Percentiles rank a stretch among this genome's conserved stretches.
Conservation (phyloP, 2,888 invertebrate genomes). For the Alsophila aescularia region DNA sequence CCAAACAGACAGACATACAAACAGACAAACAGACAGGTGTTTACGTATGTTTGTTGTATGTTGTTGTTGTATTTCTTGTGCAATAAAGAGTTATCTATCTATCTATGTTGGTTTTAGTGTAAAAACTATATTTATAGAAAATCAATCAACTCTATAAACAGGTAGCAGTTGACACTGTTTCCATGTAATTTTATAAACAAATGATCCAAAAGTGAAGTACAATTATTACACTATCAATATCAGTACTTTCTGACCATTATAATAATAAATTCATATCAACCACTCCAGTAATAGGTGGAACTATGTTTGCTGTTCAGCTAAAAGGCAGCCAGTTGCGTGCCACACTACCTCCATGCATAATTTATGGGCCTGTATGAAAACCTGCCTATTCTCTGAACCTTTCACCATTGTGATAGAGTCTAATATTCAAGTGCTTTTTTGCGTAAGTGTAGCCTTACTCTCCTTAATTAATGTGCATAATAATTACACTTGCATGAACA, state of each 20-base stretch:
- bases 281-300: constrained; percentile 17
- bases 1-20: no score
- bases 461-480: constrained; percentile 83
- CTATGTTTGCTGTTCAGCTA: constrained; percentile 21
- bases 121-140: background rate
- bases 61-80: no score
- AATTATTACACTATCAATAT: constrained; percentile 5
- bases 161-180: background rate
- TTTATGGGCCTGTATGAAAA: constrained; percentile 54
- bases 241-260: constrained; percentile 5
- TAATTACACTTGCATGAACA: constrained; percentile 79
- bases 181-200: background rate
- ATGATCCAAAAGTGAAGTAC: background rate
- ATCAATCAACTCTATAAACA: background rate
- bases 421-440: background rate
- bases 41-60: no score
- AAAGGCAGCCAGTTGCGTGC: constrained; percentile 59
- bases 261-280: constrained; percentile 29
- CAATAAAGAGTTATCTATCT: no score
- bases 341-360: constrained; percentile 63
- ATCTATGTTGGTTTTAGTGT: background rate
- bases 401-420: constrained; percentile 21
- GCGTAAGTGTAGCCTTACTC: constrained; percentile 28
- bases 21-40: no score
- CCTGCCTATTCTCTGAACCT: constrained; percentile 20